Evolutionary conservation across 2,888 invertebrate species (phyloP).

Genomic region (Diaphora mendica): DNA sequence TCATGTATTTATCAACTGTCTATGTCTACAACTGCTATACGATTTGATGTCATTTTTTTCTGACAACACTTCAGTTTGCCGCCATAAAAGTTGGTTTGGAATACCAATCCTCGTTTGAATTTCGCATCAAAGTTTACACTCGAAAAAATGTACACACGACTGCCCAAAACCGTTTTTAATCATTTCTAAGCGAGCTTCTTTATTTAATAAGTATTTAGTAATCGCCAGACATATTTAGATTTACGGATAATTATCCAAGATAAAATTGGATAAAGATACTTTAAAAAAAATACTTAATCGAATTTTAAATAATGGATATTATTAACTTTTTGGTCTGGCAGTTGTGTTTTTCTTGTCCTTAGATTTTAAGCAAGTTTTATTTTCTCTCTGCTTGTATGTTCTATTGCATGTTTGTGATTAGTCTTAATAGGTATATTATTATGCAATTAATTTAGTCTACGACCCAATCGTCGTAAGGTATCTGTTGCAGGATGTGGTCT

Average conservation of each 20-base stretch:
- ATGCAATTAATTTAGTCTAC: constrained; percentile 65
- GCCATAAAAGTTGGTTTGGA: not conserved
- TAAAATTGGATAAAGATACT: not conserved
- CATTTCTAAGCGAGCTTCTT: no score
- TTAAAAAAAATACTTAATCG: no score
- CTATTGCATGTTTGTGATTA: not conserved
- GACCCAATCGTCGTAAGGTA: constrained; percentile 93
- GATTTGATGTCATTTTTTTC: not conserved
- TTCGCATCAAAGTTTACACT: not conserved
- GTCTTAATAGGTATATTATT: not conserved
- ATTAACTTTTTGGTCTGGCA: not conserved
- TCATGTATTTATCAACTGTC: no score
- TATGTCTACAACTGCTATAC: not conserved
- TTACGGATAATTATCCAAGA: not conserved
- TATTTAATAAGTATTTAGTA: not conserved
- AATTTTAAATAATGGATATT: no score
- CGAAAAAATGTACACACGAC: no score
- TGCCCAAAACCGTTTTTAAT: no score
- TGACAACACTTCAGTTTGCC: not conserved
- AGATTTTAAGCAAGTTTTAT: not conserved
- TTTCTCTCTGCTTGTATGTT: not conserved
- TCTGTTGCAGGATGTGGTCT: constrained; percentile 90
- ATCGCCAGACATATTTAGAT: no score
- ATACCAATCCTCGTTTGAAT: not conserved
- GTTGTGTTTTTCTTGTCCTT: not conserved